A percentile compares a stretch with the other conserved stretches of the same genome.
Conservation (phyloP, 2,888 invertebrate genomes). For the Ceraclea dissimilis region DNA sequence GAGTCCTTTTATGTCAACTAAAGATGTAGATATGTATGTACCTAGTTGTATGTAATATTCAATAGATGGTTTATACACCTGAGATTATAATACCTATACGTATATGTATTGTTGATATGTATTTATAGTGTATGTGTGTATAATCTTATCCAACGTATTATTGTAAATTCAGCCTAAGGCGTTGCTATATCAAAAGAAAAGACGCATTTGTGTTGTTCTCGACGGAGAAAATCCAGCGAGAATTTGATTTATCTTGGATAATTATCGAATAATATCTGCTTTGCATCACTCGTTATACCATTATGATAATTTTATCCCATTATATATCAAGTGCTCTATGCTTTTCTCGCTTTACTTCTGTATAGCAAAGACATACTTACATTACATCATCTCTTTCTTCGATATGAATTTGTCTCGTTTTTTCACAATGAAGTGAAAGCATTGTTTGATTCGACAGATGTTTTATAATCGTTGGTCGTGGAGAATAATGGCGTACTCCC, state of each 20-base stretch:
- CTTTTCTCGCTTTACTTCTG: conserved; percentile 32
- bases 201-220: conserved; percentile 12
- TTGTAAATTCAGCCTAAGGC: neutral
- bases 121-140: neutral
- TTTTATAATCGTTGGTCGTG: conserved; percentile 50
- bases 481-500: conserved; percentile 53
- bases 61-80: no score
- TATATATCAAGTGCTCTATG: conserved; percentile 32
- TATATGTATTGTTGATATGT: no score
- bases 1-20: no score
- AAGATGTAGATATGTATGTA: no score
- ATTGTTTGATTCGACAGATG: conserved; percentile 3
- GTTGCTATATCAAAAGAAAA: conserved; percentile 26
- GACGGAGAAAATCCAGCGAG: conserved; percentile 33
- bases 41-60: no score
- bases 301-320: conserved; percentile 49
- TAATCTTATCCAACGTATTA: neutral
- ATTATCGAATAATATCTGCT: conserved; percentile 48
- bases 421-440: neutral
- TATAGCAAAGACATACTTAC: conserved; percentile 30
- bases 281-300: conserved; percentile 50
- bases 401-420: conserved; percentile 6
- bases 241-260: conserved; percentile 48
- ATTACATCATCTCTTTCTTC: neutral
- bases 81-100: no score